These are phyloP conservation scores for Calameuta pallipes DNA, from an alignment of 2,888 invertebrate species.

Conservation along the genomic window DNA sequence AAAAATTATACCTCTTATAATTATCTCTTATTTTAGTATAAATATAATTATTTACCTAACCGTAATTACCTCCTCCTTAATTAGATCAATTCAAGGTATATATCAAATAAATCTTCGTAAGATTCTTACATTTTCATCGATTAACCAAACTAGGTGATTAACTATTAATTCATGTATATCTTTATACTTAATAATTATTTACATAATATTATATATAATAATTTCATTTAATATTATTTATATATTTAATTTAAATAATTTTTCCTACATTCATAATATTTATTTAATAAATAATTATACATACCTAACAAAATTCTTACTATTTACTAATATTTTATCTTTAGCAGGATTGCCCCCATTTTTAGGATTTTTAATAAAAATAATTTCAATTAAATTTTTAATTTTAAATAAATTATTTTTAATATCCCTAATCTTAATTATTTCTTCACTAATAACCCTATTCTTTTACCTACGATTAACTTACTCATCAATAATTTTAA, in stretches of 20 bases:
- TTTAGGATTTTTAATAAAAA: background rate
- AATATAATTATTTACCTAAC: background rate
- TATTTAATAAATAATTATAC: background rate
- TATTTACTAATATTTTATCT: background rate
- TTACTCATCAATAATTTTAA: background rate
- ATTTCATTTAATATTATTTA: background rate
- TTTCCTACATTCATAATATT: background rate
- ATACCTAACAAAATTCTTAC: background rate
- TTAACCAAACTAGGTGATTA: background rate
- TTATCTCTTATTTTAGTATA: background rate
- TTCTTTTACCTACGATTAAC: constrained; percentile 1
- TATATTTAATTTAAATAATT: background rate
- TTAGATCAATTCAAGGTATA: background rate
- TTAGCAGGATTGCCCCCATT: background rate
- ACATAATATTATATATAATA: background rate
- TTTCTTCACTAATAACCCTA: background rate
- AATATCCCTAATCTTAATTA: background rate
- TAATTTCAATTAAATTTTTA: background rate
- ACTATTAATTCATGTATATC: background rate
- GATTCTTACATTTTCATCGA: background rate
- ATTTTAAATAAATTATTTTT: background rate
- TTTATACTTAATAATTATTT: background rate
- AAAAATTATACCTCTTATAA: background rate
- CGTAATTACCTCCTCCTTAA: background rate
- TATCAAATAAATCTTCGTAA: background rate